Conservation (phyloP, 2,113 vertebrate species). For the Garra rufa region DNA sequence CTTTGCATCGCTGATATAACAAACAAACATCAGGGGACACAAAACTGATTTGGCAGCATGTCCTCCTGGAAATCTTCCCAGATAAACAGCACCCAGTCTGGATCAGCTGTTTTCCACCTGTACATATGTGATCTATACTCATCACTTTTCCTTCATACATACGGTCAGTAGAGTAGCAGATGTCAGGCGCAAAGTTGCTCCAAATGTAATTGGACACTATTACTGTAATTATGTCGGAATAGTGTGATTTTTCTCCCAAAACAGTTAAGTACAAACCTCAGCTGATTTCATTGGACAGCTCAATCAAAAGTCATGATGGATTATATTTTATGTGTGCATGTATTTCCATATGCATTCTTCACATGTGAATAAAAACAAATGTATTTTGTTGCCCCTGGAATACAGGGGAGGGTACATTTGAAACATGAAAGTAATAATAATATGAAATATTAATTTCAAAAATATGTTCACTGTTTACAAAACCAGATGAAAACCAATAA, state of each 20-base stretch:
- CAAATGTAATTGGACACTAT: not conserved
- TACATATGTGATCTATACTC: not conserved
- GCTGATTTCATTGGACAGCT: too few relatives aligned
- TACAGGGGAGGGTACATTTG: too few relatives aligned
- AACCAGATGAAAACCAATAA: too few relatives aligned
- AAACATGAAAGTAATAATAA: too few relatives aligned
- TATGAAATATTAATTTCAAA: too few relatives aligned
- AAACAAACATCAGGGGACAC: not conserved
- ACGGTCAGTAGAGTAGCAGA: not conserved
- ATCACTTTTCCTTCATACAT: not conserved
- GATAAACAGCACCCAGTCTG: not conserved
- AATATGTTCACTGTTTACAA: too few relatives aligned
- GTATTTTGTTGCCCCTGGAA: too few relatives aligned
- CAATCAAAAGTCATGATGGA: too few relatives aligned
- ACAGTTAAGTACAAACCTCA: not conserved
- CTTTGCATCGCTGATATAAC: not conserved
- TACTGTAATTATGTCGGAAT: not conserved
- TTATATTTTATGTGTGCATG: too few relatives aligned
- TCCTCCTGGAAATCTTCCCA: not conserved
- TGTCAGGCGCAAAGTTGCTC: not conserved
- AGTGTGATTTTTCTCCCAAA: not conserved
- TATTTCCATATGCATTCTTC: too few relatives aligned
- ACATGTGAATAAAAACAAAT: too few relatives aligned
- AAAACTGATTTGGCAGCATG: conserved; percentile 6
- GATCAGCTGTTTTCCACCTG: not conserved